Percentiles rank a stretch among this genome's conserved stretches.
These are phyloP conservation scores for Ondatra zibethicus DNA, from an alignment of 2,113 vertebrate genomes.

Conservation along the genomic window DNA sequence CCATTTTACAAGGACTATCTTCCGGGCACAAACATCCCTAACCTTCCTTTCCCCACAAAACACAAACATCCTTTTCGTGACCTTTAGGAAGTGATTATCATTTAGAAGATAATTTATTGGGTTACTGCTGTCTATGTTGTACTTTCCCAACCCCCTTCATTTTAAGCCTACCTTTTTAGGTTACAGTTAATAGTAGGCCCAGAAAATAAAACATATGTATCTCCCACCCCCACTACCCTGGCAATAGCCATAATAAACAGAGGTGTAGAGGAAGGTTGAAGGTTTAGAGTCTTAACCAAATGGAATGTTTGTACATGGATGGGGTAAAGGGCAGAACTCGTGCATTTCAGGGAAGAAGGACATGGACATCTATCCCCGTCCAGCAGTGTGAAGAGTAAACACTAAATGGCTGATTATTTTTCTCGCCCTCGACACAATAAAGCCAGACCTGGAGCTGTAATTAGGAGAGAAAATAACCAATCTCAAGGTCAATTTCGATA, in stretches of 20 bases:
- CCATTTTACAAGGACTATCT: slow-evolving; percentile 65
- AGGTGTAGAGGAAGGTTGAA: background rate
- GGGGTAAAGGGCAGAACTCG: slow-evolving; percentile 27
- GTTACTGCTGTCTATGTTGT: slow-evolving; percentile 45
- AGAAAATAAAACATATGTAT: slow-evolving; percentile 28
- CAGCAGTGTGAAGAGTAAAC: slow-evolving; percentile 45
- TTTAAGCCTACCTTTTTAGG: slow-evolving; percentile 25
- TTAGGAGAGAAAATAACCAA: slow-evolving; percentile 48
- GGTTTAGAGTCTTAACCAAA: slow-evolving; percentile 61
- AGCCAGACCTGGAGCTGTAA: slow-evolving; percentile 23
- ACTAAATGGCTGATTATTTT: background rate
- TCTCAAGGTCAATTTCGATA: slow-evolving; percentile 43
- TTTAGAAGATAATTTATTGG: slow-evolving; percentile 51
- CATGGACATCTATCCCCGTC: background rate
- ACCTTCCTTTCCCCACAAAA: background rate
- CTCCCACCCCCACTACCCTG: background rate
- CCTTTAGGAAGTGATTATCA: slow-evolving; percentile 59
- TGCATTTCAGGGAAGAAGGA: slow-evolving; percentile 33
- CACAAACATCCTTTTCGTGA: slow-evolving; percentile 6
- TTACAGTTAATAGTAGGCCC: slow-evolving; percentile 55
- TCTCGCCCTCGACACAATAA: slow-evolving; percentile 48
- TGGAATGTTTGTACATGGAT: background rate
- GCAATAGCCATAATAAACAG: slow-evolving; percentile 21
- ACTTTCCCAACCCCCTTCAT: background rate
- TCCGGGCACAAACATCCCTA: background rate